A percentile compares a stretch with the other conserved stretches of the same genome.
Conservation (phyloP, 2,113 vertebrate species). For the Myotis brandtii region DNA sequence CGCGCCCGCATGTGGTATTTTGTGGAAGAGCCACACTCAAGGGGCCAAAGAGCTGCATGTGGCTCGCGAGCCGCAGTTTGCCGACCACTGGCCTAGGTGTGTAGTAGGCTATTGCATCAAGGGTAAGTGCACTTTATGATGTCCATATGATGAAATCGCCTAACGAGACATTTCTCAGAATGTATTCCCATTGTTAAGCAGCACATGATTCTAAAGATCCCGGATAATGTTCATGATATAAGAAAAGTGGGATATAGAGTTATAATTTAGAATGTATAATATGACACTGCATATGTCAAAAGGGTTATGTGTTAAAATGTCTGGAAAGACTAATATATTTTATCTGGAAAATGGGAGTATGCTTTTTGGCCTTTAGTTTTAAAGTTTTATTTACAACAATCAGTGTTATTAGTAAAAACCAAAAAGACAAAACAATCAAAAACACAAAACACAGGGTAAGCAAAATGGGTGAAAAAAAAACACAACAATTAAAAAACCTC, state of each 20-base stretch:
- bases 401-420: not conserved
- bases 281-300: not conserved
- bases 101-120: not conserved
- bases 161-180: not conserved
- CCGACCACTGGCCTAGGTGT: not conserved
- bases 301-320: not conserved
- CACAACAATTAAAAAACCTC: not conserved
- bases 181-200: not conserved
- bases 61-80: too few species aligned
- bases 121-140: not conserved
- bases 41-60: too few species aligned
- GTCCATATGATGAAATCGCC: not conserved
- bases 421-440: not conserved
- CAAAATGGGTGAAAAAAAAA: not conserved
- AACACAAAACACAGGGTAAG: not conserved
- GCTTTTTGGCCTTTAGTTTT: not conserved
- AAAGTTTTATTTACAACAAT: slow-evolving; percentile 4
- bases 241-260: not conserved
- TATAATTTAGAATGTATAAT: not conserved
- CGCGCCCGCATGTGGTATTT: too few species aligned
- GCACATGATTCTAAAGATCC: not conserved
- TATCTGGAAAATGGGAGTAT: not conserved
- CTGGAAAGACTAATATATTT: not conserved
- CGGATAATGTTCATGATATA: not conserved
- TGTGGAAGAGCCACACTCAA: too few species aligned